Percentiles rank a stretch among this genome's conserved stretches.
Evolutionary conservation across 2,113 vertebrate species (phyloP).

Genomic region (Hyaena hyaena): DNA sequence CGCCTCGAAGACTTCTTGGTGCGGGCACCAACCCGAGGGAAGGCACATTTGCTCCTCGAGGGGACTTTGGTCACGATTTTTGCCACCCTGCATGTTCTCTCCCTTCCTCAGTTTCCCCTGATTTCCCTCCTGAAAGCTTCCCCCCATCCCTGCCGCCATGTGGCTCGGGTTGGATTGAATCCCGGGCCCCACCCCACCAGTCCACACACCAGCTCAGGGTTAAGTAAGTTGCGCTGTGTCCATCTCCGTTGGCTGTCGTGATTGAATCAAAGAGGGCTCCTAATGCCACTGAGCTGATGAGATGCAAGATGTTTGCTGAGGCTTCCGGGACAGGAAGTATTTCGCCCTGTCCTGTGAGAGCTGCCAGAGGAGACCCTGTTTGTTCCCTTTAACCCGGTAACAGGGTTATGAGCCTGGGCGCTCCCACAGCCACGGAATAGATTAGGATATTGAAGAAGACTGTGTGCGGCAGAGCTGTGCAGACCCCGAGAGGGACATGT

Average conservation of each 20-base stretch:
- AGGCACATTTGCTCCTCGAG: fast-evolving
- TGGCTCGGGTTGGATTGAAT: neutral
- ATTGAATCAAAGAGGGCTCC: neutral
- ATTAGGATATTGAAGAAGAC: neutral
- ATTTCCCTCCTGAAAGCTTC: neutral
- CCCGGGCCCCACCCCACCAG: fast-evolving
- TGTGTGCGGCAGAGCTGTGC: neutral
- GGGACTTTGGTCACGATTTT: neutral
- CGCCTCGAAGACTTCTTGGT: neutral
- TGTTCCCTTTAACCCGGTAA: neutral
- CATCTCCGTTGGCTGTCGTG: too few relatives aligned
- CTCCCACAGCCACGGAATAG: neutral
- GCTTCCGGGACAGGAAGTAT: neutral
- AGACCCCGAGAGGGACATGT: fast-evolving
- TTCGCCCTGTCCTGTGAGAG: neutral
- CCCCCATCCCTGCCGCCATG: fast-evolving
- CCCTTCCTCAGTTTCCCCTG: neutral
- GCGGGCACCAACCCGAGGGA: neutral
- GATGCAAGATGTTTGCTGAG: neutral
- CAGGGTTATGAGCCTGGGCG: neutral
- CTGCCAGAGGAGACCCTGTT: fast-evolving
- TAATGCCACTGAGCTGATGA: neutral
- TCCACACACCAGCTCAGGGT: fast-evolving
- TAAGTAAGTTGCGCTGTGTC: fast-evolving
- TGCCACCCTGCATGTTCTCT: fast-evolving